Percentiles rank a stretch among this genome's conserved stretches.
These are phyloP conservation scores for Thymallus thymallus DNA, from an alignment of 2,113 vertebrate genomes.

Conservation along the genomic window DNA sequence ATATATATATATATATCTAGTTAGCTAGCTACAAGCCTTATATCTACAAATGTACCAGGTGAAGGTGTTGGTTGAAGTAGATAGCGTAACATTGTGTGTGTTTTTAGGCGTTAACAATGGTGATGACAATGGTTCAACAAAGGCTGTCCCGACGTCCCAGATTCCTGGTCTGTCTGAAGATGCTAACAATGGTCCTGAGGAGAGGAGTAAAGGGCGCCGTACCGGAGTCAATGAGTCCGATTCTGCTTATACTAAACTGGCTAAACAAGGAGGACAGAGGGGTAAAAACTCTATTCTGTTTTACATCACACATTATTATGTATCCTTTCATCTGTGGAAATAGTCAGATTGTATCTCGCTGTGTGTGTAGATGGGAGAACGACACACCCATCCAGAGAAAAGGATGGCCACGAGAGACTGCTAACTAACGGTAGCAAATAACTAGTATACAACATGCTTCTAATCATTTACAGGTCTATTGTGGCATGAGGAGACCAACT, in stretches of 20 bases:
- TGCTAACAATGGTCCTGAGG: constrained; percentile 27
- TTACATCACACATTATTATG: neutral
- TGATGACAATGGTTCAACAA: neutral
- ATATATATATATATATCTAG: too few species aligned
- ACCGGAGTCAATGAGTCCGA: constrained; percentile 55
- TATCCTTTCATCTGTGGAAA: too few species aligned
- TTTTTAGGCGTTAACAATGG: neutral
- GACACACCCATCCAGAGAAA: too few species aligned
- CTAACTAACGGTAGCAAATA: too few species aligned
- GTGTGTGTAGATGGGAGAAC: neutral
- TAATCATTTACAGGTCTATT: constrained; percentile 56
- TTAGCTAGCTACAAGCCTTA: neutral
- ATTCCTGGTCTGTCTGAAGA: constrained; percentile 68
- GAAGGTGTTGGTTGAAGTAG: neutral
- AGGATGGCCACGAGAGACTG: too few species aligned
- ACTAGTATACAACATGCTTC: neutral
- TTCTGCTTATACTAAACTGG: constrained; percentile 71
- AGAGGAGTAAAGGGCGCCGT: constrained; percentile 56
- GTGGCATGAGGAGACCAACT: constrained; percentile 46
- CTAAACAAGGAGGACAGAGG: constrained; percentile 73
- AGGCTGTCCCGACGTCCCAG: constrained; percentile 59
- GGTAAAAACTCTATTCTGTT: constrained; percentile 42
- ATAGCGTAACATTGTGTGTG: neutral
- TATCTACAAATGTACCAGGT: too few species aligned
- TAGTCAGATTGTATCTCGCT: too few species aligned